A percentile compares a stretch with the other conserved stretches of the same genome.
These are phyloP conservation scores for Polypterus bichir DNA, from an alignment of 2,113 vertebrate genomes.

Conservation along the genomic window DNA sequence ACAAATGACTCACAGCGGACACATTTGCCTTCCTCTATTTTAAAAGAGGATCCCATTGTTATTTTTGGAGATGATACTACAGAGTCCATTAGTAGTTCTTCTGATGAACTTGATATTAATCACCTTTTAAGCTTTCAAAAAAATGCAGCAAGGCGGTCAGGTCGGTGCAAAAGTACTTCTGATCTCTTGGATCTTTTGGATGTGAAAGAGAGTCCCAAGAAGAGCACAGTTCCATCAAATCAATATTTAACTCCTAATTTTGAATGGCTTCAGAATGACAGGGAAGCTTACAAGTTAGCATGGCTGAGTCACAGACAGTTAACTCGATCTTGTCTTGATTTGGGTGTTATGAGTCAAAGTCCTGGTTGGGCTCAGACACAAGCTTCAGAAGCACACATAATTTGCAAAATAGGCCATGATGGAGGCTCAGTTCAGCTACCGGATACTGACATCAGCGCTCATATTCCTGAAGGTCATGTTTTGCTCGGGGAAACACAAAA, in stretches of 20 bases:
- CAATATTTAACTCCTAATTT: slow-evolving; percentile 53
- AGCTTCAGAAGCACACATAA: slow-evolving; percentile 58
- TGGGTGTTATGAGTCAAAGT: slow-evolving; percentile 72
- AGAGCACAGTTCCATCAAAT: slow-evolving; percentile 29
- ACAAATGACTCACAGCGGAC: slow-evolving; percentile 41
- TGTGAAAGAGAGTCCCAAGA: slow-evolving; percentile 30
- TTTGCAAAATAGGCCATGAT: slow-evolving; percentile 63
- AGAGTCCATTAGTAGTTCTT: slow-evolving; percentile 65
- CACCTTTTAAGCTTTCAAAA: slow-evolving; percentile 44
- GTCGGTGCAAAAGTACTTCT: slow-evolving; percentile 74
- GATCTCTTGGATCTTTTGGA: slow-evolving; percentile 69
- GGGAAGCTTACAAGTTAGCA: slow-evolving; percentile 86
- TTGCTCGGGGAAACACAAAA: slow-evolving; percentile 72
- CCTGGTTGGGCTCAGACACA: slow-evolving; percentile 93
- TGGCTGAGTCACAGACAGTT: slow-evolving; percentile 88
- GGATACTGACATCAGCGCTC: slow-evolving; percentile 65
- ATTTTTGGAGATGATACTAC: slow-evolving; percentile 44
- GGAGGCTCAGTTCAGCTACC: slow-evolving; percentile 77
- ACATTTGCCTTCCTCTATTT: slow-evolving; percentile 31
- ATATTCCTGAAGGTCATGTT: slow-evolving; percentile 74
- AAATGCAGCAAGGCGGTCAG: slow-evolving; percentile 46
- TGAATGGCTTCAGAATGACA: slow-evolving; percentile 71
- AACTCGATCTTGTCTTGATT: slow-evolving; percentile 77
- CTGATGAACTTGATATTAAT: slow-evolving; percentile 67
- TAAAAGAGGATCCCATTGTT: slow-evolving; percentile 52